Conservation (phyloP, 1,140 invertebrate species). For the Danaus plexippus region DNA sequence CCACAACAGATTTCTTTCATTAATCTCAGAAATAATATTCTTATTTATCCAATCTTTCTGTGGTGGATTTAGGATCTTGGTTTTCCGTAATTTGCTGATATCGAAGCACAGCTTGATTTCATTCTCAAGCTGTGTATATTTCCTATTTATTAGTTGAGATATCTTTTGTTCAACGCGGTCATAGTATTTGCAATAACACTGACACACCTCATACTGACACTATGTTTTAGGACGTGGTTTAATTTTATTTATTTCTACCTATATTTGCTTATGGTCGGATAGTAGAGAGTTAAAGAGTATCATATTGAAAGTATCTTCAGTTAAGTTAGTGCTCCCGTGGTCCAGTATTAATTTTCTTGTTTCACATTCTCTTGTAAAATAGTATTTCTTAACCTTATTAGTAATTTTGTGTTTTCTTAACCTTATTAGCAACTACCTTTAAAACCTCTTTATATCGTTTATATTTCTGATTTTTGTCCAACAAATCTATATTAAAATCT, state of each 20-base stretch:
- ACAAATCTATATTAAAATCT: too few relatives aligned
- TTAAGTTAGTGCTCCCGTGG: conserved; percentile 10
- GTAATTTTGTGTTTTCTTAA: too few relatives aligned
- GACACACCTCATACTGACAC: conserved; percentile 3
- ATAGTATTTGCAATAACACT: conserved; percentile 6
- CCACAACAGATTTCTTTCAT: conserved; percentile 16
- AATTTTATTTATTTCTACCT: conserved; percentile 5
- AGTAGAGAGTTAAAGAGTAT: conserved; percentile 5
- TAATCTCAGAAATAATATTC: conserved; percentile 15
- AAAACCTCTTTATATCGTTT: too few relatives aligned
- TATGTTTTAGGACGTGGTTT: conserved; percentile 7
- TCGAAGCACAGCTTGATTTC: conserved; percentile 1
- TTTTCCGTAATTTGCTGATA: conserved; percentile 1
- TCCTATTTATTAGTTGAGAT: neutral
- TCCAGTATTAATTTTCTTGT: too few relatives aligned
- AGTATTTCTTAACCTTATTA: conserved; percentile 9
- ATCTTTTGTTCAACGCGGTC: neutral
- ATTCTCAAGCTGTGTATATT: conserved; percentile 6
- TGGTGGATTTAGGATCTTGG: conserved; percentile 5
- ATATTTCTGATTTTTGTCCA: too few relatives aligned
- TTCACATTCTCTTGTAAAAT: conserved; percentile 9
- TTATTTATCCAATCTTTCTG: conserved; percentile 13
- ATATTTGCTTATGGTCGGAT: conserved; percentile 10
- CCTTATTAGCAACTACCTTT: too few relatives aligned
- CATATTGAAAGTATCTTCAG: conserved; percentile 11